Evolutionary conservation across 1,140 invertebrate genomes (phyloP), one percentile per base, ranked within the genome.

Genomic region (Amphibalanus amphitrite): DNA sequence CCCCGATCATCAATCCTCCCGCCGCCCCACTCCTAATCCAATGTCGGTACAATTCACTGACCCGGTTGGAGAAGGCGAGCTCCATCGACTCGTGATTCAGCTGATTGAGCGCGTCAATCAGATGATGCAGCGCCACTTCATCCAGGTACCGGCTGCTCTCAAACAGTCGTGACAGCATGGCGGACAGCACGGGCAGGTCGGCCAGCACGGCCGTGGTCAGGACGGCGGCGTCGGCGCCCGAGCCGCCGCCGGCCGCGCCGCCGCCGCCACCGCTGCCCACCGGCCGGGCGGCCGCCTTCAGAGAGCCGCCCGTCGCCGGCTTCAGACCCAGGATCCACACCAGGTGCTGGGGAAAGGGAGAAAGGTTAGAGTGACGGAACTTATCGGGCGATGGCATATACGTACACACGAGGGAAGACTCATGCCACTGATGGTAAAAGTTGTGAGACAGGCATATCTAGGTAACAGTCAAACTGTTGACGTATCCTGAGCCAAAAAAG

Each of bases 281-380:
- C 26, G 47, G 69, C 28, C 64, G 67, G 64, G 23, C 64, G 69
- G 28, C 74, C 75, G 89, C 89, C 83, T 93, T 95, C 73, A 97
- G 83, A 76, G 91, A 92, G 25, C 93, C 93, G 23, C 93, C 93
- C 0, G 91, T 90, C 0, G 92, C 92, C 1, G 93, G 91, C 80
- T 97, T 97, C 67, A 98, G 79, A 0, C 94, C 95, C n/a, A 98
- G 82, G 77, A 98, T 97, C 95, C 95, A 98, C 0, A 95, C 93
- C 73, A 98, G 83, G 82, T 98, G 95, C 84, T 97, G 80, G 8
- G 82, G 78, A 70, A 74, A n/a, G n/a, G n/a, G n/a, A n/a, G n/a
- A n/a, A n/a, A n/a, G n/a, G n/a, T n/a, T n/a, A n/a, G n/a, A n/a
- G n/a, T n/a, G n/a, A n/a, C n/a, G n/a, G n/a, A n/a, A n/a, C n/a